Evolutionary conservation across 1,140 invertebrate species (phyloP).

Genomic region (Chymomyza costata): DNA sequence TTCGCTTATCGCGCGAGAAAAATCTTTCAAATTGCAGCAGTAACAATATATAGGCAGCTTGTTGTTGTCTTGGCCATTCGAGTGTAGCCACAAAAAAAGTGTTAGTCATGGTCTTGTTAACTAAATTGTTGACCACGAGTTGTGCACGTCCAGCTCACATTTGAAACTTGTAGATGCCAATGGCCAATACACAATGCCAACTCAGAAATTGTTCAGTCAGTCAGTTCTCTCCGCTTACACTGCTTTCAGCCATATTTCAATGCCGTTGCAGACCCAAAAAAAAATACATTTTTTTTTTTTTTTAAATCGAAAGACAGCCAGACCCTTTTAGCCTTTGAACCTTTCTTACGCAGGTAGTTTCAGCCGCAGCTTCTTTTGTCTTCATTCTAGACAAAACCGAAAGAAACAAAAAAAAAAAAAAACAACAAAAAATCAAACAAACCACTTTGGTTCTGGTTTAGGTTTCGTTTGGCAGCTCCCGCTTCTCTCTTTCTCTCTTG

Average conservation of each 20-base stretch:
- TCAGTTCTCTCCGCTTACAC: slow-evolving; percentile 2
- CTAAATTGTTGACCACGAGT: slow-evolving; percentile 70
- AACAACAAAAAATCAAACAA: no score
- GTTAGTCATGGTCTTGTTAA: slow-evolving; percentile 73
- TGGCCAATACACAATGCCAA: slow-evolving; percentile 42
- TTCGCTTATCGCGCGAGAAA: slow-evolving; percentile 68
- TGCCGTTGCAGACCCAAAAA: neutral
- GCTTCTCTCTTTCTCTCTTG: neutral
- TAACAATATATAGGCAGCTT: no score
- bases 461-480: neutral
- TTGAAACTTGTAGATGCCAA: no score
- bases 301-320: slow-evolving; percentile 17
- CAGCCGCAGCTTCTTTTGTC: slow-evolving; percentile 31
- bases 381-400: slow-evolving; percentile 16
- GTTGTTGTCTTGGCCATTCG: slow-evolving; percentile 45
- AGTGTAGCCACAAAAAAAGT: slow-evolving; percentile 46
- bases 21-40: slow-evolving; percentile 59
- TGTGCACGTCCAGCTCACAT: slow-evolving; percentile 17
- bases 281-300: no score
- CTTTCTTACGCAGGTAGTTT: slow-evolving; percentile 58
- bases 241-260: no score
- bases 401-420: no score
- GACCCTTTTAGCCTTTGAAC: slow-evolving; percentile 71
- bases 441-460: no score
- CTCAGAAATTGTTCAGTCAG: slow-evolving; percentile 41